A percentile compares a stretch with the other conserved stretches of the same genome.
These are phyloP conservation scores for Falco peregrinus DNA, from an alignment of 2,797 vertebrate genomes.

Conservation along the genomic window DNA sequence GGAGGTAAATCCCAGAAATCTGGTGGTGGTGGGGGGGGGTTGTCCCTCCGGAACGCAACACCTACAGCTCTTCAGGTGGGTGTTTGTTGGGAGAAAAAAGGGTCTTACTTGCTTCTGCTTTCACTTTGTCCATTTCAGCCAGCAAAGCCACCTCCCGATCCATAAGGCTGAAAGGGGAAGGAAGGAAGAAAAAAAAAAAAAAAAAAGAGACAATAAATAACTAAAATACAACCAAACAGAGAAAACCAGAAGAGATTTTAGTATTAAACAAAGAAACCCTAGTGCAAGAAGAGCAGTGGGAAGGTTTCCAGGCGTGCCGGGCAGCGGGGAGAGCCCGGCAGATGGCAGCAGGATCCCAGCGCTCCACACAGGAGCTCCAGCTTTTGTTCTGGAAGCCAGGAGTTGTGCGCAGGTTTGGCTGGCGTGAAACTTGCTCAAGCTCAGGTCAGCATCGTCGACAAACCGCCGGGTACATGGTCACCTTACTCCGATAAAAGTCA, in stretches of 20 bases:
- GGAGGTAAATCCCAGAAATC: not conserved
- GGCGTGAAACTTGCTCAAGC: not conserved
- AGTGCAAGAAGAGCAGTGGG: too few relatives aligned
- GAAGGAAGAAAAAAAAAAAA: not conserved
- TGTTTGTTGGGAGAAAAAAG: too few relatives aligned
- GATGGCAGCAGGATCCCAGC: slow-evolving; percentile 53
- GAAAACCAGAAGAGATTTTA: not conserved
- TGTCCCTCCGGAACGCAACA: not conserved
- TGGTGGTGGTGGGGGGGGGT: not conserved
- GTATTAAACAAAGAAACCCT: not conserved
- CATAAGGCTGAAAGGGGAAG: slow-evolving; percentile 83
- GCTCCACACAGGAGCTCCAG: rapidly evolving
- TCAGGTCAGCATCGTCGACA: not conserved
- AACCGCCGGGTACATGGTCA: not conserved
- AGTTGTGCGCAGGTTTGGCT: not conserved
- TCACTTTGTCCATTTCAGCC: slow-evolving; percentile 96
- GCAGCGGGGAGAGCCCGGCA: not conserved
- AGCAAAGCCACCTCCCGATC: slow-evolving; percentile 94
- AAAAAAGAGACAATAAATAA: not conserved
- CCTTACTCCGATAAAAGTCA: not conserved
- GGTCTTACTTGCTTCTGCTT: slow-evolving; percentile 93
- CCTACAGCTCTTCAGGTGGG: not conserved
- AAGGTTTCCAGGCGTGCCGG: not conserved
- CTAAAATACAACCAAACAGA: not conserved
- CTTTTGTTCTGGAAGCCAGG: not conserved